A percentile compares a stretch with the other conserved stretches of the same genome.
phyloP scores from a whole-genome alignment of 2,888 invertebrate species.

The Adelphocoris suturalis region DNA sequence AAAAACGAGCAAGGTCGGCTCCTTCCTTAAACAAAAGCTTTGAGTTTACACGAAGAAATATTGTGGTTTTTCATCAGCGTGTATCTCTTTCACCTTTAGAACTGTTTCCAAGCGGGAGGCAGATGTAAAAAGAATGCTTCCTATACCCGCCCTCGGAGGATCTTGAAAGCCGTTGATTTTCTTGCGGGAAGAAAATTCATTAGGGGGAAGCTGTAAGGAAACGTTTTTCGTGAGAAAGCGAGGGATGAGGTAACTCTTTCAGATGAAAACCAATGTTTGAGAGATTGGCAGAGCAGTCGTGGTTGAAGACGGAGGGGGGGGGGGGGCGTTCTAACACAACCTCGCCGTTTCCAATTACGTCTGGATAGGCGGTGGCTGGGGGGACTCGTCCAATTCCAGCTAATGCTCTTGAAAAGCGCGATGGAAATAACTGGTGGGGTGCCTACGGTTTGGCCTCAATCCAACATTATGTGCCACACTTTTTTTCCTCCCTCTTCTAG shows the following conservation, averaged over 20 bases:
- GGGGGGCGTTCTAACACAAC: conserved; percentile 58
- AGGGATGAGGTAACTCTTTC: conserved; percentile 68
- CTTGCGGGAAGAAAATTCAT: conserved; percentile 66
- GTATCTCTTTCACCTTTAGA: conserved; percentile 59
- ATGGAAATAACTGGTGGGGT: conserved; percentile 61
- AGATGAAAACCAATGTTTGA: conserved; percentile 71
- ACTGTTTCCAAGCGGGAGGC: neutral
- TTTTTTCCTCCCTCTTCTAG: neutral
- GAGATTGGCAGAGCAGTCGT: conserved; percentile 64
- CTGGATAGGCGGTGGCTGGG: conserved; percentile 40
- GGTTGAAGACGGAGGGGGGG: too few species aligned
- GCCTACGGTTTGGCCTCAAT: neutral
- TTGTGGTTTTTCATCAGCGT: conserved; percentile 44
- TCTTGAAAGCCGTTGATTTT: conserved; percentile 69
- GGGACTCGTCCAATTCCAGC: conserved; percentile 65
- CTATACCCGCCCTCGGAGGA: conserved; percentile 33
- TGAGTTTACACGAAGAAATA: conserved; percentile 19
- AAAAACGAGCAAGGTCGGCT: neutral
- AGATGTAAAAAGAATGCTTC: conserved; percentile 46
- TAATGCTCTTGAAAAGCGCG: conserved; percentile 70
- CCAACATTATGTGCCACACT: conserved; percentile 25
- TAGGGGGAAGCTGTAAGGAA: conserved; percentile 66
- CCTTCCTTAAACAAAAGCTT: neutral
- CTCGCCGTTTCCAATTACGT: conserved; percentile 71
- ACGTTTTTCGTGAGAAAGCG: conserved; percentile 62